Percentiles rank a stretch among this genome's conserved stretches.
These are phyloP conservation scores for Perdix hodgsoniae DNA, from an alignment of 2,797 vertebrate species.

Conservation along the genomic window DNA sequence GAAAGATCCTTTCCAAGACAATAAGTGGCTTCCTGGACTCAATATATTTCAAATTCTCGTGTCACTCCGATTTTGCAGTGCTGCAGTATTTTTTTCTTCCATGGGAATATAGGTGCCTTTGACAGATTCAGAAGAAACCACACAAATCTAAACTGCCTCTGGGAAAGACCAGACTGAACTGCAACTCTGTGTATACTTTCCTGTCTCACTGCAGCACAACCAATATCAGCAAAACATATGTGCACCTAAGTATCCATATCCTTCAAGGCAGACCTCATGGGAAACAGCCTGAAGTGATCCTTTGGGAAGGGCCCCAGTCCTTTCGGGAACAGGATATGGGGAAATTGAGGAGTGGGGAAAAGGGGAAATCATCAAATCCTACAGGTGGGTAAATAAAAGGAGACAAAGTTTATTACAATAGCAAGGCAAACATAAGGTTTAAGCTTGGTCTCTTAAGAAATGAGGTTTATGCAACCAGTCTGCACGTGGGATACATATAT, in stretches of 20 bases:
- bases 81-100: background rate
- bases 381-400: conserved; percentile 73
- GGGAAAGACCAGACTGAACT: background rate
- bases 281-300: conserved; percentile 32
- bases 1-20: background rate
- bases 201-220: background rate
- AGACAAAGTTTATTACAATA: conserved; percentile 65
- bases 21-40: background rate
- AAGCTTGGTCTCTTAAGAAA: conserved; percentile 45
- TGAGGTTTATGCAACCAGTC: conserved; percentile 42
- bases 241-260: background rate
- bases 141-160: background rate
- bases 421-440: conserved; percentile 46
- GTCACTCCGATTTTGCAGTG: background rate
- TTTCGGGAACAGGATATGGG: conserved; percentile 67
- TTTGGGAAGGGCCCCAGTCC: conserved; percentile 44
- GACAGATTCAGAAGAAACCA: background rate
- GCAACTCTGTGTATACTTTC: background rate
- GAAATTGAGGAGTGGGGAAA: conserved; percentile 24
- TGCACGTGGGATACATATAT: conserved; percentile 66
- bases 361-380: conserved; percentile 65
- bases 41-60: rapidly evolving
- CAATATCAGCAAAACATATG: background rate
- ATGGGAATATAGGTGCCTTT: background rate
- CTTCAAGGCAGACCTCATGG: background rate